A percentile compares a stretch with the other conserved stretches of the same genome.
These are phyloP conservation scores for Drosophila pandora DNA, from an alignment of 1,140 invertebrate species.

Conservation along the genomic window DNA sequence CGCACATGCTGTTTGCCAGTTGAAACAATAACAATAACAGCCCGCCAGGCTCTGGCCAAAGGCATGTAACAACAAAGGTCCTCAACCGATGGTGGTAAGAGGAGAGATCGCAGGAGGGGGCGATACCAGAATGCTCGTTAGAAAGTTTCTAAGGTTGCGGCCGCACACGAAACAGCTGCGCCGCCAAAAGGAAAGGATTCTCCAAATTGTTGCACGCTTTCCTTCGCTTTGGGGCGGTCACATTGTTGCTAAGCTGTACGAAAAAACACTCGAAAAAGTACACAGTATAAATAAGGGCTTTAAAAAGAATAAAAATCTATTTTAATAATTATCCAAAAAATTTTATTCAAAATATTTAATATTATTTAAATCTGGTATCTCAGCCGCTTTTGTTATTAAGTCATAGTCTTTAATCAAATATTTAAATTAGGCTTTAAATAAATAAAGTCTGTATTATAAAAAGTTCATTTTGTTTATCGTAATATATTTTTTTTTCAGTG, in stretches of 20 bases:
- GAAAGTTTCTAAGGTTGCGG: slow-evolving; percentile 59
- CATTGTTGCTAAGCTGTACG: slow-evolving; percentile 55
- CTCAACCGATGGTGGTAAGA: background rate
- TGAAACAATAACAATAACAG: slow-evolving; percentile 50
- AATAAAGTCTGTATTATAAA: no score
- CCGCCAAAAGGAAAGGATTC: slow-evolving; percentile 65
- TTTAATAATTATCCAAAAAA: no score
- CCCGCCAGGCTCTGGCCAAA: slow-evolving; percentile 26
- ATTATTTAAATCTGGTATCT: no score
- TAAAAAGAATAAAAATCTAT: no score
- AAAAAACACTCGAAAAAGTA: slow-evolving; percentile 1
- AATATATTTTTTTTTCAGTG: background rate
- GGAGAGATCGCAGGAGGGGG: slow-evolving; percentile 3
- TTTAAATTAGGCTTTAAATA: no score
- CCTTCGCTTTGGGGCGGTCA: slow-evolving; percentile 49
- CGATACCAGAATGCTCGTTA: slow-evolving; percentile 42
- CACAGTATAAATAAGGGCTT: background rate
- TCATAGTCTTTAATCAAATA: no score
- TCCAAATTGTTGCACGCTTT: slow-evolving; percentile 67
- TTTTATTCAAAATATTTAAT: no score
- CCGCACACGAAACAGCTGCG: slow-evolving; percentile 65
- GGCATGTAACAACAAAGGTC: slow-evolving; percentile 21
- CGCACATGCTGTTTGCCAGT: slow-evolving; percentile 71
- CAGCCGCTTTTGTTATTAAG: no score
- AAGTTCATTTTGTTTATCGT: background rate